Evolutionary conservation across 2,888 invertebrate species (phyloP).

Genomic region (Caenorhabditis zanzibari): DNA sequence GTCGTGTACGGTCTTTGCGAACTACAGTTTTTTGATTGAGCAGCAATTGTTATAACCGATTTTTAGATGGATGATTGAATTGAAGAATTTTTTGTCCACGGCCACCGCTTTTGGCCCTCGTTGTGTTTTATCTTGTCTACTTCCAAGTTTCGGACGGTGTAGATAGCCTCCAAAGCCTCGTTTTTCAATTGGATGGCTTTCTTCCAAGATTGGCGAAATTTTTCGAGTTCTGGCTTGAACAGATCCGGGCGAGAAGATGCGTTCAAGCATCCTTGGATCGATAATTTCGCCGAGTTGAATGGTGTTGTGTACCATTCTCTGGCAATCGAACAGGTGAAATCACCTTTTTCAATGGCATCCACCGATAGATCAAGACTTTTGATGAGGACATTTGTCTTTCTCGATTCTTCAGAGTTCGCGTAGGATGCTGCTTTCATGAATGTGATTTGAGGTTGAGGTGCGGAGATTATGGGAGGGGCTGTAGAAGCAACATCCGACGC

Average conservation of each 20-base stretch:
- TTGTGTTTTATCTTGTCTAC: not conserved
- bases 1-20: no score
- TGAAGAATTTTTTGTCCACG: not conserved
- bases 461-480: no score
- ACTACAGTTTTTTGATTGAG: not conserved
- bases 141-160: not conserved
- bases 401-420: not conserved
- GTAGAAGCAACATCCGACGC: not conserved
- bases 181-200: slow-evolving; percentile 4
- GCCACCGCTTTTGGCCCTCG: not conserved
- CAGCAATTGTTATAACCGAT: slow-evolving; percentile 8
- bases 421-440: not conserved
- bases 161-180: not conserved
- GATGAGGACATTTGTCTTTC: not conserved
- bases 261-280: not conserved
- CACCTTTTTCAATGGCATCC: not conserved
- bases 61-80: not conserved
- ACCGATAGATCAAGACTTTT: not conserved
- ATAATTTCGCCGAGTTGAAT: not conserved
- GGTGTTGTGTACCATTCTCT: no score
- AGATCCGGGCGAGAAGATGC: slow-evolving; percentile 2
- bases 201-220: slow-evolving; percentile 6
- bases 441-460: not conserved
- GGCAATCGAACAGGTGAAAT: not conserved
- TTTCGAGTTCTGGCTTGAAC: not conserved